Conservation (phyloP, 2,797 vertebrate species). For the Crenuchus spilurus region DNA sequence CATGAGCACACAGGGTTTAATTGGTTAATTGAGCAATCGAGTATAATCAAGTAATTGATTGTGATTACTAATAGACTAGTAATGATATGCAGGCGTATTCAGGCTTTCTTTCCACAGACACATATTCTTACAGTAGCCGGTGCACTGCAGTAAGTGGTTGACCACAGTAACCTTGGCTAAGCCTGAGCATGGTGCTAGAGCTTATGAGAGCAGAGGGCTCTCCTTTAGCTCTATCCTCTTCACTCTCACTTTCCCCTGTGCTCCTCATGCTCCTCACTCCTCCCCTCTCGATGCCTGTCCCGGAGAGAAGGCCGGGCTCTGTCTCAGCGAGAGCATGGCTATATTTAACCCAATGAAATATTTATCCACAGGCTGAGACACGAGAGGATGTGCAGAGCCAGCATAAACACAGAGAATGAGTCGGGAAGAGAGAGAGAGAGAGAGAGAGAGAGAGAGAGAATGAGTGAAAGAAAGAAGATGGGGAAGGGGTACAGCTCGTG, state of each 20-base stretch:
- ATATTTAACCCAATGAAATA: slow-evolving; percentile 65
- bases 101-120: slow-evolving; percentile 25
- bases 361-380: slow-evolving; percentile 56
- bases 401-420: slow-evolving; percentile 49
- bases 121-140: slow-evolving; percentile 10
- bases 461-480: slow-evolving; percentile 18
- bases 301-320: slow-evolving; percentile 48
- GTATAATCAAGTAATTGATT: background rate
- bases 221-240: slow-evolving; percentile 47
- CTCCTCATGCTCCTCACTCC: slow-evolving; percentile 11
- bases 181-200: slow-evolving; percentile 25
- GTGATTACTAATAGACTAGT: too few relatives aligned
- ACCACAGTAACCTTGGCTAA: slow-evolving; percentile 49
- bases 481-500: slow-evolving; percentile 10
- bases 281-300: slow-evolving; percentile 41
- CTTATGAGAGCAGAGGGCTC: slow-evolving; percentile 38
- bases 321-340: slow-evolving; percentile 49
- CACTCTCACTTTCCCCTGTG: slow-evolving; percentile 12
- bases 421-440: slow-evolving; percentile 13
- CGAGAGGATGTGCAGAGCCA: slow-evolving; percentile 57
- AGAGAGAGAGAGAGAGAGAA: slow-evolving; percentile 9
- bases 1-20: background rate
- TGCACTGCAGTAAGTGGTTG: slow-evolving; percentile 42
- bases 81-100: background rate
- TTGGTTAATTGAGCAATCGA: background rate